Percentiles rank a stretch among this genome's conserved stretches.
Evolutionary conservation across 2,888 invertebrate species (phyloP).

Genomic region (Ashinkailepas kermadecensis): DNA sequence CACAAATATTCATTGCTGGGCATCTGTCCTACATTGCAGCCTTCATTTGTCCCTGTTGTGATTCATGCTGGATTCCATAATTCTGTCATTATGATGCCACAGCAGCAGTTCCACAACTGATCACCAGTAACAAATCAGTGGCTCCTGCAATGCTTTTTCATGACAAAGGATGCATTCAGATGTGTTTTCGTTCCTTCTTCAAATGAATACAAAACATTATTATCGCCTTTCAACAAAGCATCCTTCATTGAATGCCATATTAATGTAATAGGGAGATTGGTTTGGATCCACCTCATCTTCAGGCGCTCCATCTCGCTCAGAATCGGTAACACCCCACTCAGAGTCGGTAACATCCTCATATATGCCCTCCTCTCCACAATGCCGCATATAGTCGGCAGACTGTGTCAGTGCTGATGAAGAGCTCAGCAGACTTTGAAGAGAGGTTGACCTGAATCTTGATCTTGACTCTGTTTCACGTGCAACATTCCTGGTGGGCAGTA

Average conservation of each 20-base stretch:
- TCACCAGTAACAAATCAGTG: no score
- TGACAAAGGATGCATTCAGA: no score
- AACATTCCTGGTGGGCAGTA: neutral
- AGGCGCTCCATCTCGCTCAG: neutral
- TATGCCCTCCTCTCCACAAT: neutral
- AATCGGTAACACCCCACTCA: neutral
- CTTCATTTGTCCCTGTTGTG: no score
- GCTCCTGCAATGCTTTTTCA: no score
- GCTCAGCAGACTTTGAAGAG: neutral
- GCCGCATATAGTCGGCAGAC: neutral
- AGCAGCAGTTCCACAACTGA: no score
- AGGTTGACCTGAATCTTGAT: neutral
- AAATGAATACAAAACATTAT: no score
- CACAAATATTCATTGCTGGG: no score
- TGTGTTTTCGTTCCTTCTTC: no score
- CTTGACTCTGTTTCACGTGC: neutral
- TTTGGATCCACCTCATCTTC: neutral
- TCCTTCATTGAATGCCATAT: neutral
- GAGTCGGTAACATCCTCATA: conserved; percentile 10
- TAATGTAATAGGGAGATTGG: neutral
- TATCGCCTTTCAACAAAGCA: neutral
- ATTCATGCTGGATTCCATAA: no score
- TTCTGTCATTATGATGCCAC: no score
- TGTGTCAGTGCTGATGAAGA: neutral
- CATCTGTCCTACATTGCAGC: no score